Evolutionary conservation across 2,113 vertebrate species (phyloP).

Genomic region (Globicephala melas): DNA sequence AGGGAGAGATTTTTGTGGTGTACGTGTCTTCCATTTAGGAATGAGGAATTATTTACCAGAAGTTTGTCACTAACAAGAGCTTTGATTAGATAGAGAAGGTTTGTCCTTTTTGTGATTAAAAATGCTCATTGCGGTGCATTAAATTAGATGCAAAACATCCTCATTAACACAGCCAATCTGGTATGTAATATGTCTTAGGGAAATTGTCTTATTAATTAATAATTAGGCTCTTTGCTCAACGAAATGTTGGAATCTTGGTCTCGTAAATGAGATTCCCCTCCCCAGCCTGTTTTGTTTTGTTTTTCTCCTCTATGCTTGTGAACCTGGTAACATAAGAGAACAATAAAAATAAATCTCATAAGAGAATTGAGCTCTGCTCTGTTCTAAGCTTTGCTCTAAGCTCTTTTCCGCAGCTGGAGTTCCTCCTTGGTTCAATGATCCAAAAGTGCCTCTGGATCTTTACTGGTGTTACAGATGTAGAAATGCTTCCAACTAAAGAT

Average conservation of each 20-base stretch:
- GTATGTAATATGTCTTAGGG: slow-evolving; percentile 80
- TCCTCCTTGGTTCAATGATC: not conserved
- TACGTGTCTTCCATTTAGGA: slow-evolving; percentile 11
- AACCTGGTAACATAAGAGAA: not conserved
- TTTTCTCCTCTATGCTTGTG: not conserved
- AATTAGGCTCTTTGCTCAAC: slow-evolving; percentile 74
- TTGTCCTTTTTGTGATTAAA: slow-evolving; percentile 71
- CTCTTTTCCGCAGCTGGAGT: not conserved
- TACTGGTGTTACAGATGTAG: not conserved
- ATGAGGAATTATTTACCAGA: slow-evolving; percentile 47
- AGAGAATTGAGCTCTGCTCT: not conserved
- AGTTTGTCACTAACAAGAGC: slow-evolving; percentile 40
- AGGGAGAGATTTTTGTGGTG: not conserved
- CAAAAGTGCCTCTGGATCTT: not conserved
- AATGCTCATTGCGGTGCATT: slow-evolving; percentile 73
- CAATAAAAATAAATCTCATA: not conserved
- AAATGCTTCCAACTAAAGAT: not conserved
- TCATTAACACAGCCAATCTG: slow-evolving; percentile 76
- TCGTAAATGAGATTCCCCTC: slow-evolving; percentile 55
- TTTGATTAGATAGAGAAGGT: slow-evolving; percentile 37
- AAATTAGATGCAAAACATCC: slow-evolving; percentile 78
- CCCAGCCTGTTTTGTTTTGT: not conserved
- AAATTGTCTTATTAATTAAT: slow-evolving; percentile 82
- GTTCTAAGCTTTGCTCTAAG: not conserved
- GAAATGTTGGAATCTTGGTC: slow-evolving; percentile 47